Evolutionary conservation across 2,797 vertebrate species (phyloP), one percentile per base, ranked within the genome.

Genomic region (Mormyrops attenuatus): DNA sequence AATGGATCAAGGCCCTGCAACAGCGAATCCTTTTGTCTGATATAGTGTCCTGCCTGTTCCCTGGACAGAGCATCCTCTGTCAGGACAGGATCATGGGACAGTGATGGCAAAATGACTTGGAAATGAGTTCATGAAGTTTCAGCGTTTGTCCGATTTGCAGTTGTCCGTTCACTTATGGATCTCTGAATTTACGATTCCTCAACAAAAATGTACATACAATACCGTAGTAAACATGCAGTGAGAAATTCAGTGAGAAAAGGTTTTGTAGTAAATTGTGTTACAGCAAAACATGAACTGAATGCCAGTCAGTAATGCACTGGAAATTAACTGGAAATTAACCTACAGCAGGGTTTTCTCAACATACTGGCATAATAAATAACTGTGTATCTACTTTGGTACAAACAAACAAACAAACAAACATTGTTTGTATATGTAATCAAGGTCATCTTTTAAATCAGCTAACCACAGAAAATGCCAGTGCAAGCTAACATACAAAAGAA

Each of bases 41-140:
- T 15, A 30, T 30, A 34, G 41, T 66, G 57, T 13, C 17, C 87
- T 44, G 38, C 17, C 55, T 22, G 17, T 20, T 66, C 80, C 57
- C 88, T 89, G 49, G 50, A 89, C 85, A 89, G 86, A 80, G 38
- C 41, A 41, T 49, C 87, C 77, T 90, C 89, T 90, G 77, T 85
- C 41, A 85, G 77, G 77, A 60, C 57, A 88, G 50, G 22, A 34
- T 63, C 26, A 57, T 20, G 77, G 88, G 53, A 38, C 11, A 34
- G 34, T 20, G 53, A 80, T 52, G 6, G 73, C 50, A 53, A 17
- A 20, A 55, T 38, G 9, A 50, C n/a, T 22, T 85, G 49, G 82
- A 22, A 22, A 84, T 17, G 15, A 85, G 22, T 49, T 85, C 47
- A 52, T 85, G 85, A 57, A 38, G 22, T 55, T 50, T 50, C 84